Percentiles rank a stretch among this genome's conserved stretches.
Evolutionary conservation across 2,888 invertebrate species (phyloP).

Genomic region (Apodemia hepburni): DNA sequence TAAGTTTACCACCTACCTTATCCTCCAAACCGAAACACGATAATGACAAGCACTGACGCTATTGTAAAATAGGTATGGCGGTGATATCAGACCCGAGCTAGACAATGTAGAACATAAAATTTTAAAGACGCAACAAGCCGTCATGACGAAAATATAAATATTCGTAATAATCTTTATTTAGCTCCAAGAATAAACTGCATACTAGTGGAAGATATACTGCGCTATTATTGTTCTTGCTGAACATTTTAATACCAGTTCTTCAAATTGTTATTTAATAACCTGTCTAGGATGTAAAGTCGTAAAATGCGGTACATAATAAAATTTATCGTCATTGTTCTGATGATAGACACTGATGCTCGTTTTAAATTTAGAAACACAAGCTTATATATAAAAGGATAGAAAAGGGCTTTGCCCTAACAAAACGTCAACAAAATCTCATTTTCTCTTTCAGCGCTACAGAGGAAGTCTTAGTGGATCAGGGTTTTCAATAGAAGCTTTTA

Average conservation of each 20-base stretch:
- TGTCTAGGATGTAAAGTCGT: neutral
- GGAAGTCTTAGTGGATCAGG: constrained; percentile 72
- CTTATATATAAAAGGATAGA: constrained; percentile 46
- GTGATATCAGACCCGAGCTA: no score
- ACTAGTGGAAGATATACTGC: neutral
- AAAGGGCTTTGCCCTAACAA: constrained; percentile 63
- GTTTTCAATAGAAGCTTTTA: constrained; percentile 72
- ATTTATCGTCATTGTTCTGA: neutral
- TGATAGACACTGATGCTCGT: neutral
- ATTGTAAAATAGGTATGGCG: no score
- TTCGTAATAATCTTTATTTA: neutral
- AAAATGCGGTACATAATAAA: neutral
- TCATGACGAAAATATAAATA: neutral
- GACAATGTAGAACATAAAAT: no score
- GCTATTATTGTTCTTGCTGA: neutral
- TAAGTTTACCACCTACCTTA: no score
- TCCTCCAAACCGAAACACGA: no score
- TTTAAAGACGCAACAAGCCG: neutral
- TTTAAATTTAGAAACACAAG: constrained; percentile 34
- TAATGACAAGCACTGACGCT: no score
- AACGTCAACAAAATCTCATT: constrained; percentile 75
- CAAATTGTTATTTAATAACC: neutral
- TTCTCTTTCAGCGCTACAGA: constrained; percentile 67
- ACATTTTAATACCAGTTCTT: neutral
- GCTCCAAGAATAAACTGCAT: neutral